Percentiles rank a stretch among this genome's conserved stretches.
Conservation (phyloP, 2,888 invertebrate genomes). For the Napeogenes inachia region DNA sequence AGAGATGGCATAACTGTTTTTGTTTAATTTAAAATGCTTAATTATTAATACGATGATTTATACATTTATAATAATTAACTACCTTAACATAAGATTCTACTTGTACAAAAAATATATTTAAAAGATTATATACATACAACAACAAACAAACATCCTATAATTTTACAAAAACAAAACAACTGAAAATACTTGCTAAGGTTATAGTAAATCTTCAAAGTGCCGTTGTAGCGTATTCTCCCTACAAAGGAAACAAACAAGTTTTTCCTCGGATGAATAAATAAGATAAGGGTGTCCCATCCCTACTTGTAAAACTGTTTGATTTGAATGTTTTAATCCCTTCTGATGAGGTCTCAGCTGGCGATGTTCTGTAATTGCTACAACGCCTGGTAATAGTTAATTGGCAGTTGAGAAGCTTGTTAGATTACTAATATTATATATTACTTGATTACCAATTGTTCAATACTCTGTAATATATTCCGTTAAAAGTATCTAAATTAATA, state of each 20-base stretch:
- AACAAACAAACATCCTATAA: conserved; percentile 35
- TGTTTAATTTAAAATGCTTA: too few relatives aligned
- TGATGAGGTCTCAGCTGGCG: conserved; percentile 52
- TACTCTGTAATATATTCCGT: too few relatives aligned
- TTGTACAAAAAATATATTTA: too few relatives aligned
- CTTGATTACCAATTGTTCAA: too few relatives aligned
- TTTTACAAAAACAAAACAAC: conserved; percentile 57
- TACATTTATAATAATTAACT: too few relatives aligned
- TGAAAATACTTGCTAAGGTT: conserved; percentile 47
- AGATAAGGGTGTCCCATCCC: conserved; percentile 68
- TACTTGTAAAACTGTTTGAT: conserved; percentile 64
- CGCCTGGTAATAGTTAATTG: conserved; percentile 1
- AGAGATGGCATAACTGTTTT: conserved; percentile 5
- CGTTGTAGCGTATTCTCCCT: conserved; percentile 45
- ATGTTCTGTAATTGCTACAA: conserved; percentile 29
- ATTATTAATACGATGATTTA: too few relatives aligned
- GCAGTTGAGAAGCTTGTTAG: neutral
- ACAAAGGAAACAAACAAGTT: conserved; percentile 70
- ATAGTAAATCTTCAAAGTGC: conserved; percentile 57
- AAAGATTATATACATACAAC: neutral
- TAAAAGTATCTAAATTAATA: too few relatives aligned
- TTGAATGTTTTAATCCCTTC: conserved; percentile 76
- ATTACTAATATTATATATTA: too few relatives aligned
- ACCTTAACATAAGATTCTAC: too few relatives aligned
- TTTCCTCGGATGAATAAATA: conserved; percentile 75